Conservation (phyloP, 1,140 invertebrate genomes). For the Heliconius nattereri region DNA sequence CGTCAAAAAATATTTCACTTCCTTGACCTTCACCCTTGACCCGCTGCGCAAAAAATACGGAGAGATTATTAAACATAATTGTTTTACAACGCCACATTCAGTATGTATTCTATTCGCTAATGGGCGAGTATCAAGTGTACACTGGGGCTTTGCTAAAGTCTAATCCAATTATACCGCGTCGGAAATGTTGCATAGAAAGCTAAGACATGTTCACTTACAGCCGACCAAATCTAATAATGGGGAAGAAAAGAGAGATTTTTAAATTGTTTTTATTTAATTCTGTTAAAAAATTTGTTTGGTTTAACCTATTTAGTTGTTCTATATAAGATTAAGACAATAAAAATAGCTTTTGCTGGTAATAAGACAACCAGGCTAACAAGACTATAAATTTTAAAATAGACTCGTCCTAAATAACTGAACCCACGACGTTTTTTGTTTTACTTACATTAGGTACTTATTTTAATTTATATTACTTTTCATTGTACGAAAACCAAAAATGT, state of each 20-base stretch:
- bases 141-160: conserved; percentile 18
- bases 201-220: background rate
- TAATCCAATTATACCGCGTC: conserved; percentile 23
- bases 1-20: no score
- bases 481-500: no score
- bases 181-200: conserved; percentile 3
- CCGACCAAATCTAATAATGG: background rate
- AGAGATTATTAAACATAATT: background rate
- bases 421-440: no score
- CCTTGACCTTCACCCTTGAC: no score
- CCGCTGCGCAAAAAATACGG: background rate
- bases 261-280: background rate
- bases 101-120: background rate
- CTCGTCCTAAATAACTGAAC: no score
- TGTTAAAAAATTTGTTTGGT: background rate
- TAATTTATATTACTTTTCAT: no score
- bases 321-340: no score
- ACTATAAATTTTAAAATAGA: no score
- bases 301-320: background rate
- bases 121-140: conserved; percentile 1
- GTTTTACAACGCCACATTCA: background rate
- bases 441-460: no score
- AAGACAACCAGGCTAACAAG: no score
- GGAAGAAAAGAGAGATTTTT: background rate
- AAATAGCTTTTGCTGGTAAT: no score